phyloP scores from a whole-genome alignment of 1,140 invertebrate genomes.

The Aporrectodea caliginosa region DNA sequence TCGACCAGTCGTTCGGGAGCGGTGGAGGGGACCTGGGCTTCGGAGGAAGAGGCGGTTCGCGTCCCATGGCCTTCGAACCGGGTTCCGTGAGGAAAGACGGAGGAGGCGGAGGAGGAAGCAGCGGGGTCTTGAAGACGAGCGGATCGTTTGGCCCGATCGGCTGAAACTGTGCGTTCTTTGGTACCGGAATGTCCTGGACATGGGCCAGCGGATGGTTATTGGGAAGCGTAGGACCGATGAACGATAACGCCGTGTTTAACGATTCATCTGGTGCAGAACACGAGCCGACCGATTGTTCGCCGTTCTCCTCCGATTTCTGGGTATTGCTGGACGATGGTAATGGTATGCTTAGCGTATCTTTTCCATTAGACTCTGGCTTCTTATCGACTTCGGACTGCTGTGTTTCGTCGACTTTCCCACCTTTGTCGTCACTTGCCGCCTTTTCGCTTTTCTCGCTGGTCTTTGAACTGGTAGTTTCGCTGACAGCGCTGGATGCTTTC shows the following conservation, averaged over 20 bases:
- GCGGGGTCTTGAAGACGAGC: constrained; percentile 30
- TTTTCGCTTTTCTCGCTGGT: not conserved
- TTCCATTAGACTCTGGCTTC: too few relatives aligned
- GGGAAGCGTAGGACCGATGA: constrained; percentile 25
- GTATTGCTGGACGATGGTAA: too few relatives aligned
- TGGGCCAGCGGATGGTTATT: not conserved
- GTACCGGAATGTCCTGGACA: not conserved
- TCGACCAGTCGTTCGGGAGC: not conserved
- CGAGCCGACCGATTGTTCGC: too few relatives aligned
- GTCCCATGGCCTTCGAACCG: not conserved
- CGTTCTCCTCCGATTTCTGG: too few relatives aligned
- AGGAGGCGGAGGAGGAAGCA: constrained; percentile 12
- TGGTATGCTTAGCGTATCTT: too few relatives aligned
- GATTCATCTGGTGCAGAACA: too few relatives aligned
- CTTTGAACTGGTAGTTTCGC: not conserved
- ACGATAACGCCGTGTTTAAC: constrained; percentile 7
- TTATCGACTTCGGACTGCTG: too few relatives aligned
- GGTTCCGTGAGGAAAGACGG: not conserved
- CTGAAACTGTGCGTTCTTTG: constrained; percentile 24
- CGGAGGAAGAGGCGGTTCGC: not conserved
- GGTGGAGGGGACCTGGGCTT: not conserved
- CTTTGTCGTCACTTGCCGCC: not conserved
- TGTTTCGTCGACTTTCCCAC: too few relatives aligned
- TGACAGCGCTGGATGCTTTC: not conserved
- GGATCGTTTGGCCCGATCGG: constrained; percentile 33